These are phyloP conservation scores for Aulostomus chinensis DNA, from an alignment of 2,797 vertebrate genomes.

Conservation along the genomic window DNA sequence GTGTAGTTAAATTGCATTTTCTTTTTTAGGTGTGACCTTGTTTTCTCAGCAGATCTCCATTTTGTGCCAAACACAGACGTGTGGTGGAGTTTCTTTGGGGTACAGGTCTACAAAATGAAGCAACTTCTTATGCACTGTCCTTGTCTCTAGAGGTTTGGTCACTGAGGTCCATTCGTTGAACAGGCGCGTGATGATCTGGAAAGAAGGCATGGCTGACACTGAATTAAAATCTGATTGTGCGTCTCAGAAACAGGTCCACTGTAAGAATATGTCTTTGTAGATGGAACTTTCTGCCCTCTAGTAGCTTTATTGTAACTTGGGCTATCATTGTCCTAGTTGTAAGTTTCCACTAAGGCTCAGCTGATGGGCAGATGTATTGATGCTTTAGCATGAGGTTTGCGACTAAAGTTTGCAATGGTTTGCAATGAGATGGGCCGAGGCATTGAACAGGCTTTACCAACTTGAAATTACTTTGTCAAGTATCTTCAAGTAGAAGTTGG, in stretches of 20 bases:
- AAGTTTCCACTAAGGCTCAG: slow-evolving; percentile 32
- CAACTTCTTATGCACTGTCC: slow-evolving; percentile 83
- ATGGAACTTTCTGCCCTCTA: slow-evolving; percentile 27
- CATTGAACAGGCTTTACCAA: slow-evolving; percentile 53
- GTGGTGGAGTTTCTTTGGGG: slow-evolving; percentile 80
- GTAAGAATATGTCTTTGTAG: slow-evolving; percentile 42
- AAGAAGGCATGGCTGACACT: slow-evolving; percentile 52
- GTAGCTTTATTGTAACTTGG: slow-evolving; percentile 28
- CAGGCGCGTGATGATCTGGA: slow-evolving; percentile 55
- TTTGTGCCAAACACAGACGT: slow-evolving; percentile 79
- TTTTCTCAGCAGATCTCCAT: slow-evolving; percentile 84
- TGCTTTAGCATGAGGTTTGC: slow-evolving; percentile 58
- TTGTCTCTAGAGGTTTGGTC: slow-evolving; percentile 75
- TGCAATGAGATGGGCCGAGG: slow-evolving; percentile 56
- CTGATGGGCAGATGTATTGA: slow-evolving; percentile 53
- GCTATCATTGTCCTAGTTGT: slow-evolving; percentile 26
- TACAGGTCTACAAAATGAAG: slow-evolving; percentile 89
- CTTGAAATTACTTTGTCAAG: slow-evolving; percentile 59
- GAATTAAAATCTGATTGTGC: slow-evolving; percentile 62
- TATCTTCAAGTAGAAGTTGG: slow-evolving; percentile 52
- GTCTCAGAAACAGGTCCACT: slow-evolving; percentile 36
- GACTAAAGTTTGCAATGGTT: slow-evolving; percentile 48
- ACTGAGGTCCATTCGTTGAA: slow-evolving; percentile 64
- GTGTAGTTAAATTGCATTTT: slow-evolving; percentile 87
- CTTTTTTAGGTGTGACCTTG: slow-evolving; percentile 86